Conservation (phyloP, 2,113 vertebrate species). For the Stomatorhinus ivindoensis region DNA sequence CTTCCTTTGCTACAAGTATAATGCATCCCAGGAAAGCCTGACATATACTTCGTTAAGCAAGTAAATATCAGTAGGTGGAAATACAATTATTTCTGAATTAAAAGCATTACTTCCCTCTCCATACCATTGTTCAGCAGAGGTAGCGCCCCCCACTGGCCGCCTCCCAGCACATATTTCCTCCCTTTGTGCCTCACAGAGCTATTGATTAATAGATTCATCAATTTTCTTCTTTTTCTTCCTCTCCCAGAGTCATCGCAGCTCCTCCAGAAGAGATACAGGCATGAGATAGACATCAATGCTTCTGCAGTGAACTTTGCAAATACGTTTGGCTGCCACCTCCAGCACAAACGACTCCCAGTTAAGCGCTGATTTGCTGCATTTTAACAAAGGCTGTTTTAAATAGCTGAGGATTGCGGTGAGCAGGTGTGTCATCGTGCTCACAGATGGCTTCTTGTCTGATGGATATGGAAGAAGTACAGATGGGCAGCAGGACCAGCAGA, state of each 20-base stretch:
- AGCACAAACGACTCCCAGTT: neutral
- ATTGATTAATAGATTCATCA: conserved; percentile 31
- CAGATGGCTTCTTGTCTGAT: neutral
- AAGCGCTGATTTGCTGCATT: neutral
- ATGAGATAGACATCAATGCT: conserved; percentile 29
- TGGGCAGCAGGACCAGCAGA: neutral
- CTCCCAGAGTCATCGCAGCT: conserved; percentile 15
- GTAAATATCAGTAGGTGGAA: neutral
- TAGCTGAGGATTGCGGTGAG: neutral
- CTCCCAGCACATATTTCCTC: neutral
- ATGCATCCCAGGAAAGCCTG: neutral
- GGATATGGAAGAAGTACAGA: neutral
- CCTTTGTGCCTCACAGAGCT: conserved; percentile 21
- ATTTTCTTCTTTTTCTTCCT: conserved; percentile 25
- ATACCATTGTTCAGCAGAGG: neutral
- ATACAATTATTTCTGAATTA: neutral
- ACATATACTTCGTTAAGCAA: neutral
- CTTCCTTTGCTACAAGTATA: neutral
- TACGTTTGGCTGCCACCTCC: neutral
- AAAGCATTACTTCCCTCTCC: neutral
- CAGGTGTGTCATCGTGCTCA: neutral
- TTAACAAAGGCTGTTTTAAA: conserved; percentile 5
- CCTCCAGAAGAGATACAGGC: conserved; percentile 9
- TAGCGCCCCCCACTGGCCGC: neutral
- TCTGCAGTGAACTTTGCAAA: neutral